phyloP scores from a whole-genome alignment of 2,797 vertebrate genomes.

The Spinus pinus region DNA sequence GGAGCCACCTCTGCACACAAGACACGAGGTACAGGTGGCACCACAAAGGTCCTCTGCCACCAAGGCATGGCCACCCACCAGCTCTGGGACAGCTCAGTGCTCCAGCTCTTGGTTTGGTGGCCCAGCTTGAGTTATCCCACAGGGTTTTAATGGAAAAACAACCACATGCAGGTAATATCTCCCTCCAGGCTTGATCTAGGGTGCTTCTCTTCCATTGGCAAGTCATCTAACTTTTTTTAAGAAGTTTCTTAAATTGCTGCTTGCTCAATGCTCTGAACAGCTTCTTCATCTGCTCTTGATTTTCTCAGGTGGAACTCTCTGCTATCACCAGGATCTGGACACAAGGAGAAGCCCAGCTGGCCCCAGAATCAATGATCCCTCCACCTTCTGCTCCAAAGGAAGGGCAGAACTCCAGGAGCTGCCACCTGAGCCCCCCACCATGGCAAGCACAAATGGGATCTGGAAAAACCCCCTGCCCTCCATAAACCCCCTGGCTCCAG shows the following conservation, averaged over 20 bases:
- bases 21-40: rapidly evolving
- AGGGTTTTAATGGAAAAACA: not conserved
- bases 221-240: not conserved
- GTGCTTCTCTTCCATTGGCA: not conserved
- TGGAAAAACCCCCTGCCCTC: not conserved
- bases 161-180: rapidly evolving
- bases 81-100: rapidly evolving
- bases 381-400: not conserved
- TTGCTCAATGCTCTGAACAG: not conserved
- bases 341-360: rapidly evolving
- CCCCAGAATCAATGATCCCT: not conserved
- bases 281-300: not conserved
- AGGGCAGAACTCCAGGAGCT: not conserved
- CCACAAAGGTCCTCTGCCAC: not conserved
- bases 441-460: rapidly evolving
- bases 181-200: not conserved
- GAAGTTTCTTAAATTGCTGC: not conserved
- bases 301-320: not conserved
- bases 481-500: not conserved
- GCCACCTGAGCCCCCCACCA: not conserved
- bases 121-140: not conserved
- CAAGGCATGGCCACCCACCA: rapidly evolving
- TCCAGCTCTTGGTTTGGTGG: not conserved
- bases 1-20: not conserved
- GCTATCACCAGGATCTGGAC: not conserved